Conservation (phyloP, 2,888 invertebrate genomes). For the Dicyrtoma fusca region DNA sequence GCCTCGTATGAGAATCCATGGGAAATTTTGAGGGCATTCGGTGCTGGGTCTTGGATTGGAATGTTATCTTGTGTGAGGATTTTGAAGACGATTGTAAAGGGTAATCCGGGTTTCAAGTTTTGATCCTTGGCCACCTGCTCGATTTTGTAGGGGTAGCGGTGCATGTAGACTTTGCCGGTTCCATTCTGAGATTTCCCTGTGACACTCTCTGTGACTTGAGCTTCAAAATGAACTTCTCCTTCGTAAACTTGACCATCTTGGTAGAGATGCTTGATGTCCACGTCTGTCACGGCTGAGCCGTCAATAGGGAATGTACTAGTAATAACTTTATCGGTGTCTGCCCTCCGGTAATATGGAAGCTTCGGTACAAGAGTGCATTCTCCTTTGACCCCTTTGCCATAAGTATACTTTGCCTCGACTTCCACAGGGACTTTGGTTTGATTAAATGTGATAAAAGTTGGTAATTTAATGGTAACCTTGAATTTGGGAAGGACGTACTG, state of each 20-base stretch:
- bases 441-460: constrained; percentile 77
- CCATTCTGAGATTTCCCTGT: constrained; percentile 35
- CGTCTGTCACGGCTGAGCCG: background rate
- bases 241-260: background rate
- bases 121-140: constrained; percentile 77
- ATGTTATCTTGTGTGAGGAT: constrained; percentile 71
- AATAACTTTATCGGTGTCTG: background rate
- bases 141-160: constrained; percentile 75
- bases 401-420: constrained; percentile 69
- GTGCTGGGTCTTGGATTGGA: constrained; percentile 61
- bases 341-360: background rate
- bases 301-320: constrained; percentile 4
- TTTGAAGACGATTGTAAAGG: constrained; percentile 62
- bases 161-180: constrained; percentile 62
- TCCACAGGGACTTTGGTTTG: constrained; percentile 73
- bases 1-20: constrained; percentile 68
- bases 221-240: constrained; percentile 18
- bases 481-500: constrained; percentile 93
- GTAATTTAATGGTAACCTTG: constrained; percentile 79
- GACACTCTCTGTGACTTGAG: constrained; percentile 4
- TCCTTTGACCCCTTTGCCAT: constrained; percentile 83
- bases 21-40: constrained; percentile 62
- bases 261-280: constrained; percentile 14
- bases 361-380: constrained; percentile 66
- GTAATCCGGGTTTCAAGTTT: constrained; percentile 78